Conservation (phyloP, 1,140 invertebrate genomes). For the Drosophila tsacasi region DNA sequence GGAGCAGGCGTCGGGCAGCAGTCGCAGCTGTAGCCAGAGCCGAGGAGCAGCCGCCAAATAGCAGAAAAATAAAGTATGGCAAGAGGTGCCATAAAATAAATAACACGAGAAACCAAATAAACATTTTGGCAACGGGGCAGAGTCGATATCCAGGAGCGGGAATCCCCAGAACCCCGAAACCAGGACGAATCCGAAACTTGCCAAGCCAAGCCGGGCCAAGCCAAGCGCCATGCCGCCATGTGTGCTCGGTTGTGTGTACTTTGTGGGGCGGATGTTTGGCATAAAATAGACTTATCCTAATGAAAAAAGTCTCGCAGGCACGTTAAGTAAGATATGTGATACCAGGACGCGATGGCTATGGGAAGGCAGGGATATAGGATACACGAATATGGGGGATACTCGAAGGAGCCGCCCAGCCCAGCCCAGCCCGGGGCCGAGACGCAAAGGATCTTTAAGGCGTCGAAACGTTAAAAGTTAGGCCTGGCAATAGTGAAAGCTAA, state of each 20-base stretch:
- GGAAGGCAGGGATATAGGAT: constrained; percentile 8
- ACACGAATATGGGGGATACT: constrained; percentile 15
- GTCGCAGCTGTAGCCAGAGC: constrained; percentile 19
- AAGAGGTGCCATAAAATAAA: constrained; percentile 84
- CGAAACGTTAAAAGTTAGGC: constrained; percentile 81
- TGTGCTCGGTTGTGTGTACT: constrained; percentile 25
- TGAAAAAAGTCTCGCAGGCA: constrained; percentile 82
- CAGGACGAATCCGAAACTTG: constrained; percentile 38
- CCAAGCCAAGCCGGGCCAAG: constrained; percentile 35
- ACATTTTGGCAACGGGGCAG: constrained; percentile 70
- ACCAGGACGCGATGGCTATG: constrained; percentile 27
- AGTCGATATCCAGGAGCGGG: constrained; percentile 3
- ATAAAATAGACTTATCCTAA: constrained; percentile 84
- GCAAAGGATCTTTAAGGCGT: constrained; percentile 65
- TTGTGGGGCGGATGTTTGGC: constrained; percentile 63
- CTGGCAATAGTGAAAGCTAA: constrained; percentile 71
- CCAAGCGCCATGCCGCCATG: constrained; percentile 29
- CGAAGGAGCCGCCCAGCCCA: constrained; percentile 8
- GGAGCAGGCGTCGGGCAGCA: constrained; percentile 33
- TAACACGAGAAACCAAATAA: constrained; percentile 82
- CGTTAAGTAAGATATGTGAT: constrained; percentile 83
- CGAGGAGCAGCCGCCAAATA: constrained; percentile 55
- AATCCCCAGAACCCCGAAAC: constrained; percentile 3
- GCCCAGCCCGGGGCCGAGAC: constrained; percentile 1
- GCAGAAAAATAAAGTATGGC: constrained; percentile 80